Conservation (phyloP, 2,888 invertebrate species). For the Callinectes sapidus region DNA sequence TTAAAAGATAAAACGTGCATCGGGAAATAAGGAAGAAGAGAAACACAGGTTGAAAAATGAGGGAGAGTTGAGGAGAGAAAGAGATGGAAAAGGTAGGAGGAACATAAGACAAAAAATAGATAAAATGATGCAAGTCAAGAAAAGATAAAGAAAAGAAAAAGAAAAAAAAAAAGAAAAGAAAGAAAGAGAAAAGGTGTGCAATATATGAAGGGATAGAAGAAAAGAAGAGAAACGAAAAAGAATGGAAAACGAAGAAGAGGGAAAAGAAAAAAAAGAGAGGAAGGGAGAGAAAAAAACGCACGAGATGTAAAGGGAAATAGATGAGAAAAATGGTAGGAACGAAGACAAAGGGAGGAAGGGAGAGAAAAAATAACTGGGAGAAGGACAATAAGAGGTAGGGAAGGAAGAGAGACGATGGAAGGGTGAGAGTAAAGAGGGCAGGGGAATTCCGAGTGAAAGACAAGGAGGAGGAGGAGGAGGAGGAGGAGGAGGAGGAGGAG, state of each 20-base stretch:
- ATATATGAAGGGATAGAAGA: background rate
- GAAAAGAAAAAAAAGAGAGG: background rate
- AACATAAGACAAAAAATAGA: background rate
- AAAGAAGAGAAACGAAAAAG: background rate
- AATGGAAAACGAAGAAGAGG: background rate
- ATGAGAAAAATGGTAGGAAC: background rate
- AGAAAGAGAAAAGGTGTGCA: background rate
- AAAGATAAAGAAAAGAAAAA: background rate
- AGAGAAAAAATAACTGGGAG: background rate
- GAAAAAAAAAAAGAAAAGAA: background rate
- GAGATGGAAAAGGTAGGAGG: background rate
- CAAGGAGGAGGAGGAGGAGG: background rate
- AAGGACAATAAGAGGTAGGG: slow-evolving; percentile 5
- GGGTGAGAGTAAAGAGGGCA: background rate
- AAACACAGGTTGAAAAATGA: background rate
- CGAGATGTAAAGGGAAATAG: background rate
- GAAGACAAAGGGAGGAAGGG: background rate
- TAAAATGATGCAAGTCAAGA: no score
- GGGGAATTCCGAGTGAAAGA: background rate
- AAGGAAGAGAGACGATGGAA: background rate
- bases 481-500: background rate
- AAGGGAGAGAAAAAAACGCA: background rate
- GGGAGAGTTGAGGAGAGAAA: background rate
- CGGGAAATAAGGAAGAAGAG: background rate
- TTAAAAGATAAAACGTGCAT: background rate